Conservation (phyloP, 2,888 invertebrate species). For the Amphipyra tragopoginis region DNA sequence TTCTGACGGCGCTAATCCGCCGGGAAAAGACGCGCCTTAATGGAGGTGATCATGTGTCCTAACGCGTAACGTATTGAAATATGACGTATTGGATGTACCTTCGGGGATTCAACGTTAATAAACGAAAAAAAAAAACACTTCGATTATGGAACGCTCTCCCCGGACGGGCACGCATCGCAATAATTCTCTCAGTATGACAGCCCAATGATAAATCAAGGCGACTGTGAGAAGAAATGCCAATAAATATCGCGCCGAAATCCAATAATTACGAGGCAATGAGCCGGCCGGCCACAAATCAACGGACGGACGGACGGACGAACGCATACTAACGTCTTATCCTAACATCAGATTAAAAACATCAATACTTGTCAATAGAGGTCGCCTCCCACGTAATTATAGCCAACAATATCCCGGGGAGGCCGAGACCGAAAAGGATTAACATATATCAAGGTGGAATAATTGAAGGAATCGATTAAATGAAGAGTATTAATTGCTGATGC, state of each 20-base stretch:
- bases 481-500: constrained; percentile 89
- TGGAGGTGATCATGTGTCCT: constrained; percentile 88
- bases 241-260: constrained; percentile 88
- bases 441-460: constrained; percentile 89
- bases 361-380: constrained; percentile 89
- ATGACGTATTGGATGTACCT: constrained; percentile 86
- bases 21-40: constrained; percentile 85
- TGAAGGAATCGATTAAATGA: constrained; percentile 90
- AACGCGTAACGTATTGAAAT: constrained; percentile 85
- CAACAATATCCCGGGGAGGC: constrained; percentile 88
- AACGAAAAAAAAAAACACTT: constrained; percentile 76
- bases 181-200: constrained; percentile 80
- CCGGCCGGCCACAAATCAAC: constrained; percentile 87
- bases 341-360: constrained; percentile 90
- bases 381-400: constrained; percentile 89
- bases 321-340: constrained; percentile 89
- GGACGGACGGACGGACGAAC: constrained; percentile 79
- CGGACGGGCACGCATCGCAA: constrained; percentile 75
- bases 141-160: constrained; percentile 70
- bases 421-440: constrained; percentile 84
- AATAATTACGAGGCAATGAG: constrained; percentile 88
- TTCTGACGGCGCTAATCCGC: constrained; percentile 84
- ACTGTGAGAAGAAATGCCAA: constrained; percentile 86
- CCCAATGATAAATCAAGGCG: constrained; percentile 85
- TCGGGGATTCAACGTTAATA: constrained; percentile 80